phyloP scores from a whole-genome alignment of 2,113 vertebrate genomes.

The Potamarius usumacintae region DNA sequence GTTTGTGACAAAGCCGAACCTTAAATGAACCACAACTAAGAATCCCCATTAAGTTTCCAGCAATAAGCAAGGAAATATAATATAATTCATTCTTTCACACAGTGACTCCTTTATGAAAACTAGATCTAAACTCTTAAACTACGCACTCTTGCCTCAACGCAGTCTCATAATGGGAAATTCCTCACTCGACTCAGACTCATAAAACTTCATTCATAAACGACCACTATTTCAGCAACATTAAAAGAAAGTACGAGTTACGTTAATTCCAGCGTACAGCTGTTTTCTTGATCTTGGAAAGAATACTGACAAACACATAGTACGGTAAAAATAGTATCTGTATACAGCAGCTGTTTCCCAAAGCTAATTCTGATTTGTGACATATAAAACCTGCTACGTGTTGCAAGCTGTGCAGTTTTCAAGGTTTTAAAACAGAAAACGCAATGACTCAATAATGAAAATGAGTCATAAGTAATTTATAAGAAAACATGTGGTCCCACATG shows the following conservation, averaged over 20 bases:
- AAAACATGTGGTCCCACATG: not conserved
- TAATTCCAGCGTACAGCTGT: not conserved
- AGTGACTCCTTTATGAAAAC: not conserved
- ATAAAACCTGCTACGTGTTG: not conserved
- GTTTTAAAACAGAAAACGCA: not conserved
- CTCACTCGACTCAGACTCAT: not conserved
- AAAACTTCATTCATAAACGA: not conserved
- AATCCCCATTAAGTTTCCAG: not conserved
- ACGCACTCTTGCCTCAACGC: not conserved
- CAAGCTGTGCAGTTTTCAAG: not conserved
- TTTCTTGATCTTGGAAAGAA: not conserved
- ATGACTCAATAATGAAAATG: not conserved
- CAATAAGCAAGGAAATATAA: not conserved
- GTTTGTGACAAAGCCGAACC: not conserved
- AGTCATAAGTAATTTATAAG: not conserved
- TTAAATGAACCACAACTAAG: not conserved
- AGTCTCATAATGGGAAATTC: not conserved
- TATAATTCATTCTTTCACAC: not conserved
- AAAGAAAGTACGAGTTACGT: not conserved
- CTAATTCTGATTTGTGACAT: not conserved
- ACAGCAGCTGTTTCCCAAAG: not conserved
- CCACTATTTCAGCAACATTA: not conserved
- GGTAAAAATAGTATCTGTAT: not conserved
- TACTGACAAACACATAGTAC: not conserved
- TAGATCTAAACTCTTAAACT: not conserved